Evolutionary conservation across 2,888 invertebrate species (phyloP).

Genomic region (Gari tellinella): DNA sequence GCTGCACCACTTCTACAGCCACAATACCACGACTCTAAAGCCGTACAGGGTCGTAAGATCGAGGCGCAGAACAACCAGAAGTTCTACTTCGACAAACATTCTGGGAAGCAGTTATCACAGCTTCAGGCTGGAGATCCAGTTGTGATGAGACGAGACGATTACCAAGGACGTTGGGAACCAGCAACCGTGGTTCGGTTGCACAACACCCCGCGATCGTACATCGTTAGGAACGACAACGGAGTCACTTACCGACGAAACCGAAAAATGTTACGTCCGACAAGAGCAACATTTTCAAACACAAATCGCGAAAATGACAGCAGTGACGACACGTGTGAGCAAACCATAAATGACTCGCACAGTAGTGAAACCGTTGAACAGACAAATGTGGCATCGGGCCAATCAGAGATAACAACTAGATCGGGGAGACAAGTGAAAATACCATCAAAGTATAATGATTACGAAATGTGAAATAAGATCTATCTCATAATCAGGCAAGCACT

Average conservation of each 20-base stretch:
- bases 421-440: too few relatives aligned
- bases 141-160: constrained; percentile 2
- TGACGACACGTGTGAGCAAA: too few relatives aligned
- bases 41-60: neutral
- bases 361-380: too few relatives aligned
- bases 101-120: neutral
- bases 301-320: too few relatives aligned
- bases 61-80: constrained; percentile 10
- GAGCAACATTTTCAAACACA: neutral
- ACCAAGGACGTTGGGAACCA: neutral
- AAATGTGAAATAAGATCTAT: too few relatives aligned
- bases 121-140: neutral
- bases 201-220: constrained; percentile 17
- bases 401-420: too few relatives aligned
- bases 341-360: too few relatives aligned
- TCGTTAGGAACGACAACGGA: constrained; percentile 3
- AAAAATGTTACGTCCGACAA: constrained; percentile 18
- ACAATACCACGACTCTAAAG: constrained; percentile 10
- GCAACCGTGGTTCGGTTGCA: constrained; percentile 6
- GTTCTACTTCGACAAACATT: constrained; percentile 6
- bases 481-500: too few relatives aligned
- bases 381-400: too few relatives aligned
- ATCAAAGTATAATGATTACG: too few relatives aligned
- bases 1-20: constrained; percentile 29
- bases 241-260: constrained; percentile 8